Evolutionary conservation across 2,113 vertebrate species (phyloP), one percentile per base, ranked within the genome.

Genomic region (Apaloderma vittatum): DNA sequence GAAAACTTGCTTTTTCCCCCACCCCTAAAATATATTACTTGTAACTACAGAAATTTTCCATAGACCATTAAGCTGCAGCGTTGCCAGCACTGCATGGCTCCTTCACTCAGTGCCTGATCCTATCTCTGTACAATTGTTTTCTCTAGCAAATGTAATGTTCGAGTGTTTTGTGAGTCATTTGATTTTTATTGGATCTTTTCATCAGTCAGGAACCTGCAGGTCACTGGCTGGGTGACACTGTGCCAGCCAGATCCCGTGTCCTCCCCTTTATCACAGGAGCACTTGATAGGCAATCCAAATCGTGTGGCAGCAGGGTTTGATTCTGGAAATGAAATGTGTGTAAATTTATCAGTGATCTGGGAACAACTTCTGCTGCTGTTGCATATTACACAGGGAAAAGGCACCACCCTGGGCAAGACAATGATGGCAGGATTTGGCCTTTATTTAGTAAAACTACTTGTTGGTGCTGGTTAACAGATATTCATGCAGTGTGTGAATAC

Each of bases 201-300:
- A 76, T 92, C 71, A 51, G 63, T 63, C 36, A 21, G 66, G 70
- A 45, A 71, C 68, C 68, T 75, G 70, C 0, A 0, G 89, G 88
- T 86, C 81, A 49, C n/a, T 76, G 90, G 27, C 81, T 94, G 92
- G 71, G 77, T 62, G 81, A 79, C n/a, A 17, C 34, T 16, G 58
- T 87, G 34, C 67, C 88, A 92, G 72, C 51, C 46, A 76, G 76
- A 77, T 74, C 55, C 55, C 68, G 59, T 0, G 6, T 77, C 59
- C 58, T 93, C 43, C 59, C 16, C 78, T 77, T 82, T 73, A 17
- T 63, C 40, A 32, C 67, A 51, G 66, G 23, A 83, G 40, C 82
- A 62, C 75, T 86, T 59, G 34, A 48, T 74, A 71, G 88, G 86
- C 49, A 73, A 59, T 55, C 55, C 51, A 71, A 61, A 71, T 37